phyloP scores from a whole-genome alignment of 2,888 invertebrate genomes.

The Coecobrya sp. region DNA sequence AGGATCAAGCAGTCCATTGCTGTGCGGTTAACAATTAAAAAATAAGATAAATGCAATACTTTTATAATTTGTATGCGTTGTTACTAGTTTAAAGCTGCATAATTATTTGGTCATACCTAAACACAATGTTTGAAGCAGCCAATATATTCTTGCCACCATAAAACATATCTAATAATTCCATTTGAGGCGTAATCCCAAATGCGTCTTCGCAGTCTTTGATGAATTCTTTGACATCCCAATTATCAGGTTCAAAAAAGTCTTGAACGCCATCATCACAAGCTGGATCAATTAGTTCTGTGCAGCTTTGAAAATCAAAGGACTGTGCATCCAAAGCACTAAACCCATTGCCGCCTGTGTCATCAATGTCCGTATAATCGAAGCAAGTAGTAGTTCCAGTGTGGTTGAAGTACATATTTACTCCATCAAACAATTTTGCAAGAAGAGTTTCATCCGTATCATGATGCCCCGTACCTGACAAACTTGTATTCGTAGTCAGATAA shows the following conservation, averaged over 20 bases:
- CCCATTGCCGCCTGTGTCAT: conserved; percentile 87
- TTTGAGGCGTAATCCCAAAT: conserved; percentile 90
- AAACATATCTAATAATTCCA: conserved; percentile 91
- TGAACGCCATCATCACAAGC: conserved; percentile 93
- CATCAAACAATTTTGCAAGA: conserved; percentile 90
- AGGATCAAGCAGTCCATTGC: conserved; percentile 95
- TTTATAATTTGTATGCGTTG: too few species aligned
- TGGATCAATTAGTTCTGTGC: conserved; percentile 99
- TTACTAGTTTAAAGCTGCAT: too few species aligned
- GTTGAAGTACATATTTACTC: conserved; percentile 93
- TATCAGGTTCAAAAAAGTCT: conserved; percentile 94
- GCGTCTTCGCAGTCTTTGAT: conserved; percentile 91
- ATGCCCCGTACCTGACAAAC: conserved; percentile 87
- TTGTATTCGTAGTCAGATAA: not conserved
- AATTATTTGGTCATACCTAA: conserved; percentile 87
- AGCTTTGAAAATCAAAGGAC: conserved; percentile 87
- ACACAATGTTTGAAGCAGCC: conserved; percentile 90
- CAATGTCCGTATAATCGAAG: conserved; percentile 89
- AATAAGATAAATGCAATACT: too few species aligned
- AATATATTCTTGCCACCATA: conserved; percentile 94
- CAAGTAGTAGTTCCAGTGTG: conserved; percentile 92
- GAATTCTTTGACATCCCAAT: conserved; percentile 92
- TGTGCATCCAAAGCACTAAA: conserved; percentile 58
- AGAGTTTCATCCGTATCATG: conserved; percentile 88
- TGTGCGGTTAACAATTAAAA: conserved; percentile 87